Percentiles rank a stretch among this genome's conserved stretches.
These are phyloP conservation scores for Ylistrum balloti DNA, from an alignment of 1,140 invertebrate genomes.

Conservation along the genomic window DNA sequence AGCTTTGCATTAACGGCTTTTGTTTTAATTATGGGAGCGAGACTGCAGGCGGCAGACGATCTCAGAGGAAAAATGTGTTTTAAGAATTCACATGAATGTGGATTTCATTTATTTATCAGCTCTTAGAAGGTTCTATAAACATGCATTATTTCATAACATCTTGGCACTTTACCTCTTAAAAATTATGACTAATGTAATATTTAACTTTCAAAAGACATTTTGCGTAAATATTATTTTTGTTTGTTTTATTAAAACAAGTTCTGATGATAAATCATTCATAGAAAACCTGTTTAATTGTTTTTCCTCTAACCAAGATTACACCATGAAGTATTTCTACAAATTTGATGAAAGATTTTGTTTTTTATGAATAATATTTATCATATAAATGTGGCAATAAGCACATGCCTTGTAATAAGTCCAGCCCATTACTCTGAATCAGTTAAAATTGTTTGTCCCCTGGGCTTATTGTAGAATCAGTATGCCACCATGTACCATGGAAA, in stretches of 20 bases:
- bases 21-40: not conserved
- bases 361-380: too few relatives aligned
- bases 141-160: not conserved
- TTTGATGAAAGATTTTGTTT: too few relatives aligned
- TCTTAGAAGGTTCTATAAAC: not conserved
- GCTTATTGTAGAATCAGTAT: too few relatives aligned
- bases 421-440: too few relatives aligned
- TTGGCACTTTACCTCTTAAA: not conserved
- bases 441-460: too few relatives aligned
- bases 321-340: too few relatives aligned
- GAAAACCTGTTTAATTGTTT: not conserved
- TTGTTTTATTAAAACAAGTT: not conserved
- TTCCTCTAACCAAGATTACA: not conserved
- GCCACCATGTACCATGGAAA: too few relatives aligned
- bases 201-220: not conserved
- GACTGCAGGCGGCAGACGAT: not conserved
- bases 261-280: not conserved
- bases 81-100: not conserved
- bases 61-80: not conserved
- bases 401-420: too few relatives aligned
- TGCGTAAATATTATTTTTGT: not conserved
- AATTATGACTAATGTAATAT: not conserved
- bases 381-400: too few relatives aligned
- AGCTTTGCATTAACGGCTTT: not conserved
- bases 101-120: constrained; percentile 31